phyloP scores from a whole-genome alignment of 2,797 vertebrate genomes.

The Dallia pectoralis region DNA sequence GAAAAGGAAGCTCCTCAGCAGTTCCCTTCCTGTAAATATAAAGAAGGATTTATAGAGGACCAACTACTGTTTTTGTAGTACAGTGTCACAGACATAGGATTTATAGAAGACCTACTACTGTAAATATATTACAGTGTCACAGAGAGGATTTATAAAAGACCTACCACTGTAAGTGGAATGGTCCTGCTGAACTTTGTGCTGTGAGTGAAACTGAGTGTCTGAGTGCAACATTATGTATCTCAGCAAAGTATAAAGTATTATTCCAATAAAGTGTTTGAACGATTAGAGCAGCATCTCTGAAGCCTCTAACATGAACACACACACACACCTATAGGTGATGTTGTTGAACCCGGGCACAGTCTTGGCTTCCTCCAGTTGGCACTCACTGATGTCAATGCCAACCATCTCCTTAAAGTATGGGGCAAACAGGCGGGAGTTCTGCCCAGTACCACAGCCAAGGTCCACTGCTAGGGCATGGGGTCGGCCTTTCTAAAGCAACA shows the following conservation, averaged over 20 bases:
- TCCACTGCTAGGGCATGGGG: constrained; percentile 70
- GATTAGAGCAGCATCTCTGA: background rate
- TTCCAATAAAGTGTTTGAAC: too few species aligned
- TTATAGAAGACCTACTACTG: constrained; percentile 40
- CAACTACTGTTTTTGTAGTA: too few species aligned
- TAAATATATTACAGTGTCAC: too few species aligned
- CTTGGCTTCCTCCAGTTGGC: constrained; percentile 69
- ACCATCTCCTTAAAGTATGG: constrained; percentile 68
- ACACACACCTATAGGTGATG: constrained; percentile 65
- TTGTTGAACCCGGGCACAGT: constrained; percentile 53
- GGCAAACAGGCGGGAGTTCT: constrained; percentile 63
- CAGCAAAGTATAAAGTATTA: background rate
- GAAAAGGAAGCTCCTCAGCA: constrained; percentile 69
- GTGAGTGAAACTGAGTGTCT: background rate
- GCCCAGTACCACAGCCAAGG: constrained; percentile 76
- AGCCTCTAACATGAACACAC: background rate
- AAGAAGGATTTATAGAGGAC: too few species aligned
- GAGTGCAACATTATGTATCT: background rate
- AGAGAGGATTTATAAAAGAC: background rate
- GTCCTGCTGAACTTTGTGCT: background rate
- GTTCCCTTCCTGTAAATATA: constrained; percentile 55
- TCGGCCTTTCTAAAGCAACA: constrained; percentile 55
- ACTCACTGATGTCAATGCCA: constrained; percentile 72
- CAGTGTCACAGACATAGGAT: too few species aligned
- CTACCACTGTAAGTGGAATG: background rate